Base-by-base conservation (phyloP, 2,797 vertebrate species). In the Xenentodon cancila region DNA sequence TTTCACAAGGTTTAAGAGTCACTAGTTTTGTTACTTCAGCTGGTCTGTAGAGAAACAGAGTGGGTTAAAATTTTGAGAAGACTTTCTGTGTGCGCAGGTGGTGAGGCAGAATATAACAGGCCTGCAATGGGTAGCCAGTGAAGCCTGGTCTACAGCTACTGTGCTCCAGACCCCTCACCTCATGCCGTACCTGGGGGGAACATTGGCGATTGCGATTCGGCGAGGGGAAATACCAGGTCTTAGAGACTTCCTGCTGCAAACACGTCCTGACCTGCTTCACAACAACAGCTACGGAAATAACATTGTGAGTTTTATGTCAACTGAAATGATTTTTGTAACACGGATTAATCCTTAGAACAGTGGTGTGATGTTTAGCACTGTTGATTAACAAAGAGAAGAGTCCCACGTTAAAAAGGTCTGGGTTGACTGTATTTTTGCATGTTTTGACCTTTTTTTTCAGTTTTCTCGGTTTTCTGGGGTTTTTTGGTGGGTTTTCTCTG, bases 221-320 rank as follows among this genome's bases (percentile, higher is more conserved):
- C 79, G 77, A 18, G 92, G 91, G 57, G 87, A 90, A 65, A 92
- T 93, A 47, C 61, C 81, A 9, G 89, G 87, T 0, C 83, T 92
- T 45, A 62, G 37, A 13, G 72, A 91, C 5, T 92, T 83, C 18
- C 40, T 93, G n/a, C 21, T 80, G 25, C 56, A 18, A 47, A 57
- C 68, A 45, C 75, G 3, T 17, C 85, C 88, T 21, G 59, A 78
- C 21, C 54, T 30, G 19, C 22, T 69, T 12, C 43, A 71, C 5
- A 74, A 34, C 16, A 62, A 20, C 50, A 68, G 32, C 17, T 5
- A 45, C 25, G 68, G 5, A 59, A 88, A 85, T 17, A 73, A 19
- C 53, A 65, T 89, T 66, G 77, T 86, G 2, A 81, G 55, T 7
- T 2, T 53, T 9, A 54, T 51, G 0, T 19, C 19, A 12, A 7